Base-by-base conservation (phyloP, 2,797 vertebrate species). In the Octomys mimax region DNA sequence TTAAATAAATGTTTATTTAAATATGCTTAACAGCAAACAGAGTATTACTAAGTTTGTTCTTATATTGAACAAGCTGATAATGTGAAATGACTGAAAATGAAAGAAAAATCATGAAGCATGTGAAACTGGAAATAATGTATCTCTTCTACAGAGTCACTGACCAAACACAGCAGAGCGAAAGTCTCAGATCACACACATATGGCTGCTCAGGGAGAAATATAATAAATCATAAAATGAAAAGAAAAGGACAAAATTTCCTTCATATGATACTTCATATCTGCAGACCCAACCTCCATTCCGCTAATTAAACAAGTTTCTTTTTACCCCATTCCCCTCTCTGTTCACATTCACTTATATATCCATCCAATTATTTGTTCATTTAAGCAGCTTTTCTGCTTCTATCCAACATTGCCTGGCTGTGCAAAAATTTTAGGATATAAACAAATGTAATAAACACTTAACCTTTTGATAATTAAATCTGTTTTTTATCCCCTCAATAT, bases 71-170 rank as follows among this genome's bases (percentile, higher is more conserved):
- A 95, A 95, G 2, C 4, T 83, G 64, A 94, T 78, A 75, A n/a
- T 31, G 3, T 90, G 92, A 78, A 78, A 77, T 93, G 46, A 12
- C 49, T 94, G 81, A 88, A 96, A 94, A 91, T 46, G 2, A 92
- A 92, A 86, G 8, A 68, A 79, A 91, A 83, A 89, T 92, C 66
- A 87, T 81, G 70, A 68, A 89, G 33, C 87, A 88, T 12, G 73
- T 54, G 6, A 33, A 82, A 94, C 6, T 28, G 64, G 66, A 96
- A 91, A 49, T 80, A 42, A 71, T 57, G 54, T 81, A 62, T 81
- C 66, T 59, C 54, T 26, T 57, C 24, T 89, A 19, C 19, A 81
- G 8, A 87, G 11, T 84, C 31, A 84, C n/a, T 66, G 94, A 68
- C 4, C 89, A 62, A 21, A 62, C 93, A 84, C 13, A 87, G 13